A percentile compares a stretch with the other conserved stretches of the same genome.
These are phyloP conservation scores for Cricetomys ansorgei DNA, from an alignment of 2,113 vertebrate genomes.

Conservation along the genomic window DNA sequence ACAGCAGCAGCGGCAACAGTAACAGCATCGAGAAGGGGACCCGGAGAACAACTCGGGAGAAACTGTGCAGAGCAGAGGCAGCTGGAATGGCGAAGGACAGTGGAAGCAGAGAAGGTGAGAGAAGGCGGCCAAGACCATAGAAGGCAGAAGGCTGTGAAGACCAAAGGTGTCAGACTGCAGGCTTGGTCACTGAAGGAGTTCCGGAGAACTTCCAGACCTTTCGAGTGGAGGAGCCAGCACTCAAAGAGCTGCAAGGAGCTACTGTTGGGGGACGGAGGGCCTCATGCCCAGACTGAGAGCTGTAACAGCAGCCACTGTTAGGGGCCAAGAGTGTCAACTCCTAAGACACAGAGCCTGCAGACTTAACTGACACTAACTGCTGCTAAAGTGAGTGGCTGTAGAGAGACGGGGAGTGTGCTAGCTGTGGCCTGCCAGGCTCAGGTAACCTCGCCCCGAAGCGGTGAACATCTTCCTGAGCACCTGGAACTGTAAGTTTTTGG, in stretches of 20 bases:
- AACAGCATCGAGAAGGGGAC: neutral
- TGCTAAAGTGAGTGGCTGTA: neutral
- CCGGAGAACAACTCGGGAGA: neutral
- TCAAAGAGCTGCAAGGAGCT: neutral
- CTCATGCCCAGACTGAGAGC: neutral
- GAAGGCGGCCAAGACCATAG: neutral
- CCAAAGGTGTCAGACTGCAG: neutral
- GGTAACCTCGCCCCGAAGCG: neutral
- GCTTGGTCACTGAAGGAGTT: neutral
- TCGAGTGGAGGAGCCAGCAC: neutral
- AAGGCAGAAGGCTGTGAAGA: neutral
- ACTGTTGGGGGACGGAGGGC: neutral
- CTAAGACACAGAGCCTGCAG: neutral
- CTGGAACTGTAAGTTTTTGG: no score
- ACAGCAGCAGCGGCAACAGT: neutral
- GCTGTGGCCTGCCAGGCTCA: neutral
- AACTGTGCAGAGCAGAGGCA: neutral
- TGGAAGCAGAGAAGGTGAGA: neutral
- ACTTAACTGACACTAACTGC: neutral
- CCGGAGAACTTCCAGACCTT: neutral
- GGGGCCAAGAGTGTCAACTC: neutral
- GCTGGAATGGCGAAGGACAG: neutral
- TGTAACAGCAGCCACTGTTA: neutral
- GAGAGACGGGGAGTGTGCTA: neutral
- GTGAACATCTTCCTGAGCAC: neutral